These are phyloP conservation scores for Leptopilina myrica DNA, from an alignment of 2,888 invertebrate genomes.

Conservation along the genomic window DNA sequence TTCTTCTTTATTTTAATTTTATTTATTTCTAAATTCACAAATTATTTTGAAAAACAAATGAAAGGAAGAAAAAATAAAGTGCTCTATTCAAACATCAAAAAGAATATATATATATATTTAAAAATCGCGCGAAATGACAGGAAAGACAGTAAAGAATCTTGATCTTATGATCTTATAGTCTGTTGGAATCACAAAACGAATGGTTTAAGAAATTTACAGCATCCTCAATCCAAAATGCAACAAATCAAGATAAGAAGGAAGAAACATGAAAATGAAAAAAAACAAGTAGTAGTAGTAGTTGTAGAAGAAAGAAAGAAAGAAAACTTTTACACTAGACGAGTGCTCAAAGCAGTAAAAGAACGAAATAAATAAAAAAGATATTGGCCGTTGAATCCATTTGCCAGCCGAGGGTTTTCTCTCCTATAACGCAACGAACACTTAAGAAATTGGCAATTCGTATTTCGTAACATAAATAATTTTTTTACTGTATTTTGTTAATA, in stretches of 20 bases:
- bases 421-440: constrained; percentile 28
- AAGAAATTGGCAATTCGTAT: constrained; percentile 38
- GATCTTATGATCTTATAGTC: not conserved
- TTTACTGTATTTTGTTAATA: not conserved
- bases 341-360: constrained; percentile 22
- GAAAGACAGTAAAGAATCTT: not conserved
- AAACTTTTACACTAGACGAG: constrained; percentile 22
- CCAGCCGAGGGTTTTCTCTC: constrained; percentile 13
- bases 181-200: constrained; percentile 1
- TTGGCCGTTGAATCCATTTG: constrained; percentile 35
- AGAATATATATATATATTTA: no score
- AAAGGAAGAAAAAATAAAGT: no score
- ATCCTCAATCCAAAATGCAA: not conserved
- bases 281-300: no score
- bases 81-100: no score
- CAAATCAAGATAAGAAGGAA: not conserved
- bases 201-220: not conserved
- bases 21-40: no score
- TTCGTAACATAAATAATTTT: constrained; percentile 27
- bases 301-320: not conserved
- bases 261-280: constrained; percentile 7
- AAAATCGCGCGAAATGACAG: not conserved
- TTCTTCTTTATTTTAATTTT: no score
- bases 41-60: no score
- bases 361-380: constrained; percentile 37